phyloP scores from a whole-genome alignment of 2,888 invertebrate genomes.

The Linhomoeus sp. region DNA sequence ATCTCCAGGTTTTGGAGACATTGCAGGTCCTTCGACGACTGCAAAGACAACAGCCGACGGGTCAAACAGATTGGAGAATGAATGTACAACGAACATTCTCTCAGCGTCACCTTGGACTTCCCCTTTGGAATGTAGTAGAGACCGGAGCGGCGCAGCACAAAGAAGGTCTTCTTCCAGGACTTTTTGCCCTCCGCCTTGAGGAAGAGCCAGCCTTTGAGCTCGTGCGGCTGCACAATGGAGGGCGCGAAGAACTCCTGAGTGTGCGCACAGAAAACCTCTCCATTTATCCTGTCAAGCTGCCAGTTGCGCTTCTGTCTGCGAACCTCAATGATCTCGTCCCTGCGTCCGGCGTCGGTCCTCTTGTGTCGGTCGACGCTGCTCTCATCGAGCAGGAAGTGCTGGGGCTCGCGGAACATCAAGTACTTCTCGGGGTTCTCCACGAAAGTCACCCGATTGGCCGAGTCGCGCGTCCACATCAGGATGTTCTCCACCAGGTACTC shows the following conservation, averaged over 20 bases:
- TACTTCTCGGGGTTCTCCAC: conserved; percentile 39
- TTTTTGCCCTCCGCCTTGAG: conserved; percentile 91
- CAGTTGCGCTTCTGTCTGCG: too few species aligned
- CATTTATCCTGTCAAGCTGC: too few species aligned
- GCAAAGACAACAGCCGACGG: conserved; percentile 19
- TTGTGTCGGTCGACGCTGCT: conserved; percentile 43
- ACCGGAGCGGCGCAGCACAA: conserved; percentile 78
- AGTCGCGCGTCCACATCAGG: conserved; percentile 86
- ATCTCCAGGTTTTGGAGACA: conserved; percentile 81
- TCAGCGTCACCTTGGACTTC: conserved; percentile 43
- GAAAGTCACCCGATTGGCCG: conserved; percentile 82
- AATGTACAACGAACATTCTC: not conserved
- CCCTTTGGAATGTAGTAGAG: conserved; percentile 94
- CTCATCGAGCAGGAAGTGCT: conserved; percentile 43
- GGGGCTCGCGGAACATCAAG: conserved; percentile 29
- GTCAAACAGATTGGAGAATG: not conserved
- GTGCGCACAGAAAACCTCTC: too few species aligned
- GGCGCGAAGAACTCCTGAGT: conserved; percentile 60
- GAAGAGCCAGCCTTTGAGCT: conserved; percentile 75
- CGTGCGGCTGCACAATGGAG: conserved; percentile 42
- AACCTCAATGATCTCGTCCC: conserved; percentile 19
- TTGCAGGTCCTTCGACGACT: conserved; percentile 63
- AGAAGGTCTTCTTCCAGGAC: conserved; percentile 92
- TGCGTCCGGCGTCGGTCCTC: conserved; percentile 25
- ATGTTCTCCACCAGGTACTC: conserved; percentile 87